Percentiles rank a stretch among this genome's conserved stretches.
Evolutionary conservation across 2,113 vertebrate species (phyloP).

Genomic region (Ameiurus melas): DNA sequence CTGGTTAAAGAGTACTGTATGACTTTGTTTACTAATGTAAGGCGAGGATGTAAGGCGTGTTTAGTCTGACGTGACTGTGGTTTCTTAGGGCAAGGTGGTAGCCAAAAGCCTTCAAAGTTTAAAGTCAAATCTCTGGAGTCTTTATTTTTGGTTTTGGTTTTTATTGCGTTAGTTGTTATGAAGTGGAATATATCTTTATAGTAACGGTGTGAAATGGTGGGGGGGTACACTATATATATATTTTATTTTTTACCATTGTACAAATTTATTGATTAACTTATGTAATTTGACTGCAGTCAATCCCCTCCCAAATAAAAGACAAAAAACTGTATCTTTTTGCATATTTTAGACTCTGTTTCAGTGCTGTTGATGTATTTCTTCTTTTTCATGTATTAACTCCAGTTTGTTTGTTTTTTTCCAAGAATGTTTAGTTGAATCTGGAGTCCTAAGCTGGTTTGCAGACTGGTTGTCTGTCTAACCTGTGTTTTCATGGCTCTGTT

Average conservation of each 20-base stretch:
- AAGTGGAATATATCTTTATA: conserved; percentile 79
- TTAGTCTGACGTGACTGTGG: conserved; percentile 73
- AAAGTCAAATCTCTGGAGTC: conserved; percentile 61
- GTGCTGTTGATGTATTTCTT: conserved; percentile 72
- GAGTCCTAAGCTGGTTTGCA: conserved; percentile 61
- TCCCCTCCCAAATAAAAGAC: conserved; percentile 57
- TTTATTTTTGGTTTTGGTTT: conserved; percentile 55
- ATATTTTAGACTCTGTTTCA: conserved; percentile 72
- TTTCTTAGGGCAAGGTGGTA: conserved; percentile 75
- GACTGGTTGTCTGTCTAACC: conserved; percentile 51
- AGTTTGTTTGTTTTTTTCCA: conserved; percentile 49
- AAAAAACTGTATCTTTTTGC: conserved; percentile 61
- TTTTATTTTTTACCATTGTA: conserved; percentile 81
- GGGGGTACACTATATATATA: conserved; percentile 66
- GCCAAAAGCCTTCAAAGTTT: conserved; percentile 73
- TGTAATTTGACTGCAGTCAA: conserved; percentile 73
- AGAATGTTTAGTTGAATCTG: conserved; percentile 61
- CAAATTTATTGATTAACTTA: conserved; percentile 79
- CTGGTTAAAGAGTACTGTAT: conserved; percentile 69
- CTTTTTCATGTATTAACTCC: conserved; percentile 64
- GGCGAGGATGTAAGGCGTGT: conserved; percentile 61
- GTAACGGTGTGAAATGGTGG: conserved; percentile 75
- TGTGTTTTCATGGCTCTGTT: conserved; percentile 58
- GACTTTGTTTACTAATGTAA: conserved; percentile 69
- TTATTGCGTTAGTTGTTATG: conserved; percentile 77